A percentile compares a stretch with the other conserved stretches of the same genome.
Conservation (phyloP, 2,113 vertebrate genomes). For the Vidua macroura region DNA sequence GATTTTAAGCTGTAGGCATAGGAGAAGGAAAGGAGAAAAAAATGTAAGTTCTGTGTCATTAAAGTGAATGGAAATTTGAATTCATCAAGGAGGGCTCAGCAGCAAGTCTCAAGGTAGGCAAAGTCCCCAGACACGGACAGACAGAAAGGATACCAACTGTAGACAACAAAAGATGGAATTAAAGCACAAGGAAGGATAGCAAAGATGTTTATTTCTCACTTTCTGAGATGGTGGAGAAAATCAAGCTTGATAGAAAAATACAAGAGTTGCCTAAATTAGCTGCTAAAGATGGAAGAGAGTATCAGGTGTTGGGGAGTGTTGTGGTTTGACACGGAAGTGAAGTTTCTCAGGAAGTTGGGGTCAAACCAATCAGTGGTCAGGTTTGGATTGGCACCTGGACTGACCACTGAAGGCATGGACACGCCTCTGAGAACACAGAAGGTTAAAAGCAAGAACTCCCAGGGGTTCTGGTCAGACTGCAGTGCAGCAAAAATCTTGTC, state of each 20-base stretch:
- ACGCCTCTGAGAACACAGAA: too few relatives aligned
- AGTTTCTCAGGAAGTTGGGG: too few relatives aligned
- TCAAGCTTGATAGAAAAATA: not conserved
- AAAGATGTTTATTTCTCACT: not conserved
- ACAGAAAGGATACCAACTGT: not conserved
- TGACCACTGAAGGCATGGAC: too few relatives aligned
- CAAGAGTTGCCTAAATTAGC: not conserved
- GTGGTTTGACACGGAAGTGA: too few relatives aligned
- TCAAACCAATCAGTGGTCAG: too few relatives aligned
- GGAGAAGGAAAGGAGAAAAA: not conserved
- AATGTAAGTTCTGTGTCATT: not conserved
- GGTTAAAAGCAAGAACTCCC: too few relatives aligned
- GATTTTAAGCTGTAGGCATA: not conserved
- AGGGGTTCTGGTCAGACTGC: too few relatives aligned
- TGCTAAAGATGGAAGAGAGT: not conserved
- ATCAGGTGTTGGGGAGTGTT: not conserved
- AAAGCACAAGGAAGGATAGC: not conserved
- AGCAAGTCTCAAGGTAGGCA: not conserved
- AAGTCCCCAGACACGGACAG: not conserved
- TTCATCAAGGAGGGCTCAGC: not conserved
- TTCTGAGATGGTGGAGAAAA: not conserved
- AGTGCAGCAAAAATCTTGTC: not conserved
- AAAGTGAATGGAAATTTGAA: not conserved
- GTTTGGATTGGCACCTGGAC: too few relatives aligned
- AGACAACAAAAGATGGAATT: not conserved